phyloP scores from a whole-genome alignment of 2,888 invertebrate genomes.

The Tenodera sinensis region DNA sequence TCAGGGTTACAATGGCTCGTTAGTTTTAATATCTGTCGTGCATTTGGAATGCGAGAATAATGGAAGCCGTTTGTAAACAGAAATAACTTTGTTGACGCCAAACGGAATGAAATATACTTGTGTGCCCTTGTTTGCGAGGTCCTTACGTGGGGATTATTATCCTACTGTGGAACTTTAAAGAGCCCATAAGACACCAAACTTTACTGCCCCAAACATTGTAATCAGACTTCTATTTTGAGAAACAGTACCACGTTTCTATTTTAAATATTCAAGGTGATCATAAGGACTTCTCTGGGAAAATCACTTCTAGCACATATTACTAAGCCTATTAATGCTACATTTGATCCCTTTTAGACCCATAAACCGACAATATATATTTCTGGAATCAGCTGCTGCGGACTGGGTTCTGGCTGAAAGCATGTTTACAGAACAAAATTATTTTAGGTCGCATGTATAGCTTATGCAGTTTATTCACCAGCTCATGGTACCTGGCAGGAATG shows the following conservation, averaged over 20 bases:
- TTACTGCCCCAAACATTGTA: neutral
- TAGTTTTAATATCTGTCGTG: neutral
- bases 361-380: too few relatives aligned
- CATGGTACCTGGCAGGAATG: too few relatives aligned
- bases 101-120: neutral
- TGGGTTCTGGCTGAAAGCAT: too few relatives aligned
- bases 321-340: too few relatives aligned
- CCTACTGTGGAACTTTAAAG: neutral
- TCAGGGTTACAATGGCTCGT: neutral
- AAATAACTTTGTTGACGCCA: neutral
- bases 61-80: neutral
- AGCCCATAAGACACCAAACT: neutral
- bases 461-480: too few relatives aligned
- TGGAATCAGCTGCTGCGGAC: too few relatives aligned
- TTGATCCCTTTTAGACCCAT: too few relatives aligned
- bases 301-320: too few relatives aligned
- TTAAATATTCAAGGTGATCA: neutral
- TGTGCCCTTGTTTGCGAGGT: neutral
- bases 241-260: neutral
- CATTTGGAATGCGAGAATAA: neutral
- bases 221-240: neutral
- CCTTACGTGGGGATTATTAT: neutral
- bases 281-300: too few relatives aligned
- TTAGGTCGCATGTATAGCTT: too few relatives aligned
- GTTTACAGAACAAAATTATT: too few relatives aligned